These are phyloP conservation scores for Pimpla rufipes DNA, from an alignment of 2,888 invertebrate species.

Conservation along the genomic window DNA sequence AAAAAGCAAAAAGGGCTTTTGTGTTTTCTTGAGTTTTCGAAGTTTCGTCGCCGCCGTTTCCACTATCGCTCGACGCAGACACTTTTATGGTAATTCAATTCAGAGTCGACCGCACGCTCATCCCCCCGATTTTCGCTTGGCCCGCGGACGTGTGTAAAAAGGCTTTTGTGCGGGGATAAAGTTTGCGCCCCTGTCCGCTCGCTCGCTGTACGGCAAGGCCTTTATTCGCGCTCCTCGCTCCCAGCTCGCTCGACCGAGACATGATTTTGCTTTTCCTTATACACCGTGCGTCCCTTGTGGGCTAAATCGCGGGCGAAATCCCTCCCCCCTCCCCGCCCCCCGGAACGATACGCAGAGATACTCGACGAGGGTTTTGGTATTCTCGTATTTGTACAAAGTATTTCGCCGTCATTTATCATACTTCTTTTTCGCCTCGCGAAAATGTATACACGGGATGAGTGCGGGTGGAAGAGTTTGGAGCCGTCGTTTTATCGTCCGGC, in stretches of 20 bases:
- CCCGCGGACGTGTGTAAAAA: conserved; percentile 12
- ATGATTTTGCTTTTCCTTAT: conserved; percentile 18
- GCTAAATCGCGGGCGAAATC: conserved; percentile 1
- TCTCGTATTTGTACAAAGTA: conserved; percentile 15
- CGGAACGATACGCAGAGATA: conserved; percentile 12
- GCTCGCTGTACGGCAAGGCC: background rate
- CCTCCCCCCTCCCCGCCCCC: background rate
- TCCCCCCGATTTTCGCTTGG: conserved; percentile 23
- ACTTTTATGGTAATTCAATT: conserved; percentile 47
- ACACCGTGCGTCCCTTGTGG: background rate
- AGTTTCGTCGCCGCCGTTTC: background rate
- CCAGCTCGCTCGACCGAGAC: background rate
- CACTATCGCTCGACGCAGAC: no score
- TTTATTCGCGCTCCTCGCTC: background rate
- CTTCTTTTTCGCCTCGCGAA: background rate
- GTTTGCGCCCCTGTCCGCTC: conserved; percentile 25
- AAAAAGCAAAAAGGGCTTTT: no score
- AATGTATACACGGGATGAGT: background rate
- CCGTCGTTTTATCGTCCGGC: background rate
- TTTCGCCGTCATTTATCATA: conserved; percentile 12
- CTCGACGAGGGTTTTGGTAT: background rate
- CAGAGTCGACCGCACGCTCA: conserved; percentile 21
- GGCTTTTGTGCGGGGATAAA: conserved; percentile 37
- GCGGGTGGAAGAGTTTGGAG: background rate
- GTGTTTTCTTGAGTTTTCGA: background rate